Evolutionary conservation across 2,888 invertebrate species (phyloP).

Genomic region (Trachelus iudaicus): DNA sequence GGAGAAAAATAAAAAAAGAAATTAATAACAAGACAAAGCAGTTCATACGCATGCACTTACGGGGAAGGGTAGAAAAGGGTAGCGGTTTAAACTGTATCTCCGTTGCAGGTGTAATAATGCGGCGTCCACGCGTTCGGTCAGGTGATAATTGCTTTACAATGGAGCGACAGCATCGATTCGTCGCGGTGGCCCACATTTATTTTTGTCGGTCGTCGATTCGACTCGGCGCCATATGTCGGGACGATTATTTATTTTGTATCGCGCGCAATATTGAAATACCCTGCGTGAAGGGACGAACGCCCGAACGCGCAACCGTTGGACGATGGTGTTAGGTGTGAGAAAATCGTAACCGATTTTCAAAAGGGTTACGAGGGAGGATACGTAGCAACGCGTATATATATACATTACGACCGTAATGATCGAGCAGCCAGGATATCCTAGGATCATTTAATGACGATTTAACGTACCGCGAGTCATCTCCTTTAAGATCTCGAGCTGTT

Average conservation of each 20-base stretch:
- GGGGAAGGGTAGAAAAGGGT: neutral
- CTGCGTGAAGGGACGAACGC: neutral
- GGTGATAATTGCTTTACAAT: slow-evolving; percentile 19
- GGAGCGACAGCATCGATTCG: neutral
- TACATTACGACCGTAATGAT: neutral
- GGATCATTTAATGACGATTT: neutral
- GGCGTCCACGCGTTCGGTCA: neutral
- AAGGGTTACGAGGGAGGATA: no score
- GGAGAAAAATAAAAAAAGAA: slow-evolving; percentile 7
- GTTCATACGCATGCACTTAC: neutral
- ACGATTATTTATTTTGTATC: slow-evolving; percentile 8
- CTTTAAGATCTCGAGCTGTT: slow-evolving; percentile 66
- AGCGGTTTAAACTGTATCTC: slow-evolving; percentile 13
- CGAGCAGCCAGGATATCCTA: slow-evolving; percentile 14
- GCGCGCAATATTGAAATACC: neutral
- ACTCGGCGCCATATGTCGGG: slow-evolving; percentile 9
- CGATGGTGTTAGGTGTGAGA: neutral
- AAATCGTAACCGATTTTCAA: slow-evolving; percentile 5
- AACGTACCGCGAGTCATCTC: slow-evolving; percentile 34
- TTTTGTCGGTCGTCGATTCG: slow-evolving; percentile 11
- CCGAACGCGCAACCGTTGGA: neutral
- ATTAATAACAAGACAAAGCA: neutral
- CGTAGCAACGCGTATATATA: no score
- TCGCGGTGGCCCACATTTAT: neutral
- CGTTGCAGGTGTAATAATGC: slow-evolving; percentile 1